Evolutionary conservation across 2,888 invertebrate species (phyloP), one percentile per base, ranked within the genome.

Genomic region (Morinoia aosen): DNA sequence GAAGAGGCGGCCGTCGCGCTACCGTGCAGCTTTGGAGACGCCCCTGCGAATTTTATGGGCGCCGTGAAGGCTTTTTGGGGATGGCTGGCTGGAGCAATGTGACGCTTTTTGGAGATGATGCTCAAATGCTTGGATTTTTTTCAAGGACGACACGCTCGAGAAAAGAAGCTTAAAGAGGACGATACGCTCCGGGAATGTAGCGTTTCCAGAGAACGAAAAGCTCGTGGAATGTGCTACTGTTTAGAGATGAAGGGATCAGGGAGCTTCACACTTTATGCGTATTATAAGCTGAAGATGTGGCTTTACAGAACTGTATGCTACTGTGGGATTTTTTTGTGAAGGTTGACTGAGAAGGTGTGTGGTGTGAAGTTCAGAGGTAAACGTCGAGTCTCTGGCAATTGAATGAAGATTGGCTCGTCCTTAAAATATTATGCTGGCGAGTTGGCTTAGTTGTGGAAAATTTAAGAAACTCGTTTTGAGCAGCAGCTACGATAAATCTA

Each of bases 1-100:
- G 95, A 95, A 61, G 95, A 61, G 95, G 95, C 95, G 64, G 64
- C 64, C 33, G 58, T 95, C n/a, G 48, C 39, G 95, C 95, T 95
- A 95, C 95, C 64, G 95, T 95, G 93, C 57, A 57, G 90, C 90
- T 90, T 14, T 48, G 39, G 90, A 90, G 90, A 90, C 48, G 90
- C 90, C 90, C 90, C 19, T 76, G 76, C 76, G 76, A 76, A 76
- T 76, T 76, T 76, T 76, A 76, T 76, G 76, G 25, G 76, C 33
- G 76, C 76, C 33, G 12, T 10, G 76, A 1, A 33, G 76, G 16
- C 76, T 16, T 76, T 76, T 76, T 76, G 33, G 76, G 33, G 33
- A 33, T 76, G 76, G 76, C 25, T 10, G 25, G 76, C 25, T 76
- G 76, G 76, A 33, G 76, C 16, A 76, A 76, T 25, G 33, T 76